phyloP scores from a whole-genome alignment of 2,888 invertebrate genomes.

The Aphodius granarius region DNA sequence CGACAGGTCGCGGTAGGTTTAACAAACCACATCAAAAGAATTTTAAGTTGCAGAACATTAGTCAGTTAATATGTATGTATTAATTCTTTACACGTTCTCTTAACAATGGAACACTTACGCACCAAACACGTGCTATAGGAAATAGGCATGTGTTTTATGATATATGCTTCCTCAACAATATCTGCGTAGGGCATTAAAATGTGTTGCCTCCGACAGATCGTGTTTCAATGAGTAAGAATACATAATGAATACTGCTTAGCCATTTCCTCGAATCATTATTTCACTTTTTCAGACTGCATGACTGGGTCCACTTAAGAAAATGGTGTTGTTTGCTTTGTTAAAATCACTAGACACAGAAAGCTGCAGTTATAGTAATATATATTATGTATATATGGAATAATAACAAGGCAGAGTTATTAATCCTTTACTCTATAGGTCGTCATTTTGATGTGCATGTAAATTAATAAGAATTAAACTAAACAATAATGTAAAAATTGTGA shows the following conservation, averaged over 20 bases:
- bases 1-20: neutral
- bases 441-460: no score
- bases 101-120: constrained; percentile 3
- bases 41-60: neutral
- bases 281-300: no score
- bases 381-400: neutral
- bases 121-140: constrained; percentile 10
- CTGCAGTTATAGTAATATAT: neutral
- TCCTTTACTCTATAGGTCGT: no score
- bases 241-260: neutral
- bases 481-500: neutral
- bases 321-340: neutral
- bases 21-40: neutral
- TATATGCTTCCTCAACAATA: constrained; percentile 1
- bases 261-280: neutral
- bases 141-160: constrained; percentile 1
- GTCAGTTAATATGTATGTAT: neutral
- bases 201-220: neutral
- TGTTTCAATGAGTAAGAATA: neutral
- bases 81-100: constrained; percentile 1
- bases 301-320: no score
- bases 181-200: neutral
- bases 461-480: neutral
- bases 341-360: neutral
- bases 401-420: no score